Base-by-base conservation (phyloP, 2,113 vertebrate genomes). In the Grammomys surdaster region DNA sequence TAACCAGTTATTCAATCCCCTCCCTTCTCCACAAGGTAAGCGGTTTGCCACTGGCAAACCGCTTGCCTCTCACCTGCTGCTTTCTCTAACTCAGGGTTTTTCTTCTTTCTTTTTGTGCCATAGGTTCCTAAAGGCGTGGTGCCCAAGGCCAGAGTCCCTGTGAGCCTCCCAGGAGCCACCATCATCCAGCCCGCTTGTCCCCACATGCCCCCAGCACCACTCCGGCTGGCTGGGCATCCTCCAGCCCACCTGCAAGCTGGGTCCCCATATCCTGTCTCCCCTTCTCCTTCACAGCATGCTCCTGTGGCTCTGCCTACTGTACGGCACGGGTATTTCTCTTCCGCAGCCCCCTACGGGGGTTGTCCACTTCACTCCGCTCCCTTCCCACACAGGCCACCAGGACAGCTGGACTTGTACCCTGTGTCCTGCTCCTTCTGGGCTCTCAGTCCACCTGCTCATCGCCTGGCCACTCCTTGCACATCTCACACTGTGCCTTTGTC, bases 71-170 rank as follows among this genome's bases (percentile, higher is more conserved):
- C 10, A 9, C 82, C 54, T 48, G 4, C 76, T 33, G 3, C 73
- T 88, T 19, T 17, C 91, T 82, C 98, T 98, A 98, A 98, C 94
- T 80, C 91, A 3, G 40, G 82, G 72, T 95, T 93, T 89, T 97
- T 86, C 98, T 96, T 98, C 97, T 96, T 96, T 98, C 98, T 97
- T 98, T 97, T 98, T 99, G 97, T 98, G 98, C 99, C 99, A 96
- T 99, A 99, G 99, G 99, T 99, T 99, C 99, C 99, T 99, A 99
- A 99, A 99, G 98, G 98, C 97, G 63, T 11, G 98, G 97, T 98
- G 98, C 98, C 97, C 98, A 98, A 98, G 98, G 98, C 98, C 98
- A 98, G 98, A 99, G 98, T 75, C 14, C 40, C 98, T 98, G 99
- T 98, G 99, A 99, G 99, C 98, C 99, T 98, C 98, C 98, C 98